These are phyloP conservation scores for Melanerpes formicivorus DNA, from an alignment of 2,113 vertebrate species.

Conservation along the genomic window DNA sequence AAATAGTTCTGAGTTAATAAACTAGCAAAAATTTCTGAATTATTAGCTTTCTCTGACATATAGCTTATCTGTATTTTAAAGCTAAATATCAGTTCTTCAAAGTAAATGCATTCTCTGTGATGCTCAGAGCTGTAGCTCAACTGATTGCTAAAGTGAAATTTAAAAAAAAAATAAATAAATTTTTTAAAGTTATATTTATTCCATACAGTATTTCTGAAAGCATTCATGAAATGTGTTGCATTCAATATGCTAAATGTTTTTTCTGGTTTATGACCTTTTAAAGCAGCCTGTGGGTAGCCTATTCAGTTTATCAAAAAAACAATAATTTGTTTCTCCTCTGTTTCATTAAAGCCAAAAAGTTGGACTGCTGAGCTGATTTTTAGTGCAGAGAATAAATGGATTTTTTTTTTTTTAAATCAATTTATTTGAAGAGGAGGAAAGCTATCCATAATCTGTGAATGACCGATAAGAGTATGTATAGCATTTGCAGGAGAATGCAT, in stretches of 20 bases:
- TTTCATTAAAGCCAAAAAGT: neutral
- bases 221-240: neutral
- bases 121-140: neutral
- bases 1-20: neutral
- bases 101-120: neutral
- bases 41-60: neutral
- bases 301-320: neutral
- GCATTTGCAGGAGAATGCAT: neutral
- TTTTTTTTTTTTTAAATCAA: neutral
- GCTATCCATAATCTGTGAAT: neutral
- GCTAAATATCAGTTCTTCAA: neutral
- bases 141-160: neutral
- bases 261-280: neutral
- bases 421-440: neutral
- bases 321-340: neutral
- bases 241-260: neutral
- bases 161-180: neutral
- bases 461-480: neutral
- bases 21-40: neutral
- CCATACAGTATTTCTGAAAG: neutral
- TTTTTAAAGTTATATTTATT: neutral
- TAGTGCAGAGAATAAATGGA: neutral
- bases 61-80: neutral
- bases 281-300: neutral
- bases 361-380: neutral